Evolutionary conservation across 2,113 vertebrate species (phyloP).

Genomic region (Tragelaphus imberbis): DNA sequence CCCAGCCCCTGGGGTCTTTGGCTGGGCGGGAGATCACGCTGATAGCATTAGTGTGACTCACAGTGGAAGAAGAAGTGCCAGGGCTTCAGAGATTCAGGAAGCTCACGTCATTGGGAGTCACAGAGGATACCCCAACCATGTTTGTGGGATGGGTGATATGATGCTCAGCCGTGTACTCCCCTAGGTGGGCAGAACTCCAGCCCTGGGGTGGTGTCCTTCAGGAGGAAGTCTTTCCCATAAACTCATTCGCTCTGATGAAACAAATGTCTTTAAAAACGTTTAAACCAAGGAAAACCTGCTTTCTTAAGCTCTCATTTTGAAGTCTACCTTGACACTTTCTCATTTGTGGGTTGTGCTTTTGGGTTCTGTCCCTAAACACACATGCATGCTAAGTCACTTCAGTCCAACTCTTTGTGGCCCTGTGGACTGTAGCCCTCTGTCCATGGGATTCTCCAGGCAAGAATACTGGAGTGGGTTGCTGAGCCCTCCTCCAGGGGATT

Average conservation of each 20-base stretch:
- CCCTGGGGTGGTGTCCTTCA: neutral
- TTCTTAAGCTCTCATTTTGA: neutral
- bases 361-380: neutral
- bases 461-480: neutral
- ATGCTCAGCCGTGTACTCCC: neutral
- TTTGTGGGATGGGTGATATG: too few relatives aligned
- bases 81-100: neutral
- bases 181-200: rapidly evolving
- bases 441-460: neutral
- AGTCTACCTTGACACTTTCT: neutral
- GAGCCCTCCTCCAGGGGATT: neutral
- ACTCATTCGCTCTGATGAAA: neutral
- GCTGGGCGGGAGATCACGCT: neutral
- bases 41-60: neutral
- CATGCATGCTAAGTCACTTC: neutral
- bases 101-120: neutral
- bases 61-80: too few relatives aligned
- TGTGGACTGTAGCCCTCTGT: neutral
- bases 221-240: neutral
- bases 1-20: neutral
- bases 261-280: neutral
- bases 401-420: neutral
- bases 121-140: neutral
- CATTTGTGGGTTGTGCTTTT: neutral
- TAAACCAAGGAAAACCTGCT: neutral